Evolutionary conservation across 2,888 invertebrate species (phyloP).

Genomic region (Caenorhabditis uteleia): DNA sequence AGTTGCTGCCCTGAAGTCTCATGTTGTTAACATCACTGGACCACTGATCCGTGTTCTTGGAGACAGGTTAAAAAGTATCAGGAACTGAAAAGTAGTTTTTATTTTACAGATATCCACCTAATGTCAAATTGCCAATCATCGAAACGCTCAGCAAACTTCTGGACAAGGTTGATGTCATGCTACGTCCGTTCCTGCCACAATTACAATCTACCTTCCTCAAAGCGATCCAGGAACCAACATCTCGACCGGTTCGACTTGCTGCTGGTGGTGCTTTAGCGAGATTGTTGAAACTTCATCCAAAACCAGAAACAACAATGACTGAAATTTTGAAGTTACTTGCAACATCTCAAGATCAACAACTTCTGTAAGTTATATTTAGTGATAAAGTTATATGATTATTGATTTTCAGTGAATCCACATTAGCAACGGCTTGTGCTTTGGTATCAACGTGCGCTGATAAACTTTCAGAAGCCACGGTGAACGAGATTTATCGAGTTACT

Average conservation of each 20-base stretch:
- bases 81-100: neutral
- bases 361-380: constrained; percentile 73
- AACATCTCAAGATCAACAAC: constrained; percentile 82
- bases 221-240: constrained; percentile 83
- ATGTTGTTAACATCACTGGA: constrained; percentile 95
- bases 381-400: constrained; percentile 5
- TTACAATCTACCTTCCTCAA: constrained; percentile 97
- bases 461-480: constrained; percentile 29
- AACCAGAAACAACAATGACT: constrained; percentile 91
- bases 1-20: constrained; percentile 73
- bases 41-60: constrained; percentile 96
- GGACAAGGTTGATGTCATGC: constrained; percentile 83
- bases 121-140: constrained; percentile 92
- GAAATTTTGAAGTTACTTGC: constrained; percentile 88
- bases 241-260: constrained; percentile 51
- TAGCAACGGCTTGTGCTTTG: constrained; percentile 89
- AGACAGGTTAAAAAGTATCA: constrained; percentile 71
- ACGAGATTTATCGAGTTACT: constrained; percentile 39
- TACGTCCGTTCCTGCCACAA: constrained; percentile 97
- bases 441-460: constrained; percentile 81
- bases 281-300: constrained; percentile 80
- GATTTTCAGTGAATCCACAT: constrained; percentile 82
- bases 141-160: constrained; percentile 91
- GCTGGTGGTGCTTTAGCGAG: constrained; percentile 50
- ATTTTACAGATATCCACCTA: constrained; percentile 78